A percentile compares a stretch with the other conserved stretches of the same genome.
These are phyloP conservation scores for Euclidia mi DNA, from an alignment of 2,888 invertebrate genomes.

Conservation along the genomic window DNA sequence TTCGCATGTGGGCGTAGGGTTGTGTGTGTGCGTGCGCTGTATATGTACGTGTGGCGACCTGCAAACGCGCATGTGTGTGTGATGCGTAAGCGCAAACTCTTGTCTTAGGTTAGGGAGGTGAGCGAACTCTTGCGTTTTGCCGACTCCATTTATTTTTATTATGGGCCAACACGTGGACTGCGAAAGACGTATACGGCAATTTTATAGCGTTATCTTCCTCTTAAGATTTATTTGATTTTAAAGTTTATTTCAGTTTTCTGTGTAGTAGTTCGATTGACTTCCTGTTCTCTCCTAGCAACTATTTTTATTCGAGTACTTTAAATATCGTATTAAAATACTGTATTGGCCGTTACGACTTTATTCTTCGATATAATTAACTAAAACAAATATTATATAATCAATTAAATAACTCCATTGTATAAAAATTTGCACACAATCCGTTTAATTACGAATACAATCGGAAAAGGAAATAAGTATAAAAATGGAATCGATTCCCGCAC, in stretches of 20 bases:
- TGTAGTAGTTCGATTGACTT: too few species aligned
- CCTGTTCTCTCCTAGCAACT: too few species aligned
- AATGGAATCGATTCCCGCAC: constrained; percentile 71
- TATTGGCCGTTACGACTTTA: too few species aligned
- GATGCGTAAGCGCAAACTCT: constrained; percentile 82
- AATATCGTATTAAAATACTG: too few species aligned
- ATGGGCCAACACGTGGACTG: constrained; percentile 84
- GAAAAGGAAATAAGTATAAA: constrained; percentile 70
- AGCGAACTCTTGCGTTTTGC: constrained; percentile 86
- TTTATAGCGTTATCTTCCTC: constrained; percentile 83
- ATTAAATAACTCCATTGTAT: constrained; percentile 40
- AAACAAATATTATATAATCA: constrained; percentile 38
- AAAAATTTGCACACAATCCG: constrained; percentile 70
- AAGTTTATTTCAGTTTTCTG: constrained; percentile 11
- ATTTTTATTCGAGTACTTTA: too few species aligned
- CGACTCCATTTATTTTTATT: constrained; percentile 89
- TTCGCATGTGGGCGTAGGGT: constrained; percentile 69
- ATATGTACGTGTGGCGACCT: constrained; percentile 66
- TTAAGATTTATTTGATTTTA: constrained; percentile 59
- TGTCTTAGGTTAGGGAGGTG: constrained; percentile 90
- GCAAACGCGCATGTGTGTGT: constrained; percentile 72
- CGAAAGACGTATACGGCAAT: constrained; percentile 70
- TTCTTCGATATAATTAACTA: background rate
- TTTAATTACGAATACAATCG: constrained; percentile 69
- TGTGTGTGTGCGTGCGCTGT: constrained; percentile 62